Conservation (phyloP, 1,140 invertebrate species). For the Temnothorax curvispinosus region DNA sequence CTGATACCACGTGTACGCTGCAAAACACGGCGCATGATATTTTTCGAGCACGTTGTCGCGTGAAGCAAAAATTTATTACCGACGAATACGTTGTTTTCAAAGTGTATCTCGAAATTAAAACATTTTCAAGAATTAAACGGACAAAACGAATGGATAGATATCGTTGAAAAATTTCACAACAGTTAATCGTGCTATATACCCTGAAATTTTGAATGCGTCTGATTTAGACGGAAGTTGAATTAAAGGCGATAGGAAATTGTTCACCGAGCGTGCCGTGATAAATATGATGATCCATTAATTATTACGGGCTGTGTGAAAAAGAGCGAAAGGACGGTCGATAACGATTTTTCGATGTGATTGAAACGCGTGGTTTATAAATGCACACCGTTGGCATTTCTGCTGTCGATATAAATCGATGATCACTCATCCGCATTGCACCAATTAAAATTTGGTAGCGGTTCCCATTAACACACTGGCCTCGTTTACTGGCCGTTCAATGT, state of each 20-base stretch:
- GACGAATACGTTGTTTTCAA: not conserved
- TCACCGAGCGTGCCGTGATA: not conserved
- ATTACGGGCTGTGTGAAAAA: not conserved
- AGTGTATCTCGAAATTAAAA: not conserved
- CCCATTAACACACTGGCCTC: constrained; percentile 52
- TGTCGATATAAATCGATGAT: constrained; percentile 59
- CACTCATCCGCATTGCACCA: constrained; percentile 31
- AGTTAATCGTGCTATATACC: not conserved
- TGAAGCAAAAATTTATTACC: constrained; percentile 11
- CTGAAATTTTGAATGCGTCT: not conserved
- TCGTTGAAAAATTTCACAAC: not conserved
- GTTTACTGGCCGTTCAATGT: constrained; percentile 36
- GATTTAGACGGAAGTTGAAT: constrained; percentile 18
- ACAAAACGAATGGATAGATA: not conserved
- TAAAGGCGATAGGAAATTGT: constrained; percentile 24
- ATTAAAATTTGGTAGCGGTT: constrained; percentile 62
- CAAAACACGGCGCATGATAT: not conserved
- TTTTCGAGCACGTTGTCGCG: constrained; percentile 2
- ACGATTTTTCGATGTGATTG: constrained; percentile 25
- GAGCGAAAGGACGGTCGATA: not conserved
- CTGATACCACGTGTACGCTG: not conserved
- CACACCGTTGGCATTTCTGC: constrained; percentile 31
- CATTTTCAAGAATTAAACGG: not conserved
- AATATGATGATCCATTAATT: constrained; percentile 16
- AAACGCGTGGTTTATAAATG: constrained; percentile 12